These are phyloP conservation scores for Aporophyla lueneburgensis DNA, from an alignment of 2,888 invertebrate genomes.

Conservation along the genomic window DNA sequence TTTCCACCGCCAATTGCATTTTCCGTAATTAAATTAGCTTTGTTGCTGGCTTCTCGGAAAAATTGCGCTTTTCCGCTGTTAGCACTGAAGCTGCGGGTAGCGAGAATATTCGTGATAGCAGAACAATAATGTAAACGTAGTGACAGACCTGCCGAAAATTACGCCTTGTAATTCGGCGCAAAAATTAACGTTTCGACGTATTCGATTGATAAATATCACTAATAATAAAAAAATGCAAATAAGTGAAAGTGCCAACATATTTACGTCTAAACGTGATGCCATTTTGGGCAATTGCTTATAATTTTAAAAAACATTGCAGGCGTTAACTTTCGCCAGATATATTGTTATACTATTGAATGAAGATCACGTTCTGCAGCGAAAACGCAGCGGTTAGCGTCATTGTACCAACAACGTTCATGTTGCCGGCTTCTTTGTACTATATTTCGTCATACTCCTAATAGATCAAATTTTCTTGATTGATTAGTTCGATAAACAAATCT, in stretches of 20 bases:
- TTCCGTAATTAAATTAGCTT: constrained; percentile 57
- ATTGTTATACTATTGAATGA: neutral
- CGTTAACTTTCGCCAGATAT: neutral
- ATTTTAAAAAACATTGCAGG: neutral
- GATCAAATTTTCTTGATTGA: constrained; percentile 22
- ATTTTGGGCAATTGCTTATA: neutral
- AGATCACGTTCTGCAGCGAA: neutral
- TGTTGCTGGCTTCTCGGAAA: constrained; percentile 39
- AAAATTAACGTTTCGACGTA: neutral
- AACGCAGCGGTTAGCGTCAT: no score
- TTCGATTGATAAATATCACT: neutral
- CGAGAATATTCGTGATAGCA: neutral
- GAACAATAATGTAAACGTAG: neutral
- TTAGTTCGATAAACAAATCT: constrained; percentile 29
- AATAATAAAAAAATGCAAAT: neutral
- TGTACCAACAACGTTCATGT: neutral
- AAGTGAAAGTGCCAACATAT: neutral
- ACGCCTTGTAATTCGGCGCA: neutral
- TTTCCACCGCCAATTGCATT: constrained; percentile 54
- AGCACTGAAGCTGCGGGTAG: neutral
- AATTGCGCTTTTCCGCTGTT: constrained; percentile 24
- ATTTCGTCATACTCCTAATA: constrained; percentile 13
- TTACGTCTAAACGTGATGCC: neutral
- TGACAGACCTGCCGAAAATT: neutral
- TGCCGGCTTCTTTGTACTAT: constrained; percentile 6